A percentile compares a stretch with the other conserved stretches of the same genome.
These are phyloP conservation scores for Echinometra lucunter DNA, from an alignment of 53 echinoderm and acorn worm species.

Conservation along the genomic window DNA sequence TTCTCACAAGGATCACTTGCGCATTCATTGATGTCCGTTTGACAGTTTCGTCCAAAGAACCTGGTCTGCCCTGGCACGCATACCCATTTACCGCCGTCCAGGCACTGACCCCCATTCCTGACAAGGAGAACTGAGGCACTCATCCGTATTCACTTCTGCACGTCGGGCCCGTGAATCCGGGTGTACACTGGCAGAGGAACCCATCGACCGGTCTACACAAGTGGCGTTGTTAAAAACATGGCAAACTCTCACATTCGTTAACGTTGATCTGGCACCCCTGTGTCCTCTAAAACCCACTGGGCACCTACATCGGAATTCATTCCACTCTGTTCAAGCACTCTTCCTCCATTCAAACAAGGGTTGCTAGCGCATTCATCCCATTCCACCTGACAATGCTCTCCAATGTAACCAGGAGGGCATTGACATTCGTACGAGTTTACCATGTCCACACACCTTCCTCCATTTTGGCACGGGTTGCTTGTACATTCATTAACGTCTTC, in stretches of 20 bases:
- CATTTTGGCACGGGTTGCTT: conserved; percentile 79
- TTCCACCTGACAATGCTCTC: conserved; percentile 80
- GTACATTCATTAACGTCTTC: conserved; percentile 84
- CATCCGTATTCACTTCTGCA: conserved; percentile 82
- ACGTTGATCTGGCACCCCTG: conserved; percentile 79
- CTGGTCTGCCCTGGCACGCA: conserved; percentile 86
- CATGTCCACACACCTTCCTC: conserved; percentile 77
- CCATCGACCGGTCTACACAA: conserved; percentile 76
- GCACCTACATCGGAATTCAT: conserved; percentile 79
- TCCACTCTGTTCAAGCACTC: conserved; percentile 76
- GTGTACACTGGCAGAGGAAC: conserved; percentile 79
- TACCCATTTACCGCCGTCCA: conserved; percentile 83
- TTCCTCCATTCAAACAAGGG: conserved; percentile 79
- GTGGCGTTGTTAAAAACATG: conserved; percentile 79
- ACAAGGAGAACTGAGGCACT: conserved; percentile 88
- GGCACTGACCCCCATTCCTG: conserved; percentile 85
- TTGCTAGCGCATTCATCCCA: conserved; percentile 81
- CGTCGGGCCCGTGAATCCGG: conserved; percentile 79
- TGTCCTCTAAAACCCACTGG: conserved; percentile 75
- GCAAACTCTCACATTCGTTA: conserved; percentile 83
- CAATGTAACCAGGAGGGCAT: conserved; percentile 82
- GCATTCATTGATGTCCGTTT: conserved; percentile 87
- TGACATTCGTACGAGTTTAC: conserved; percentile 80
- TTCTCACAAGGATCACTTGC: conserved; percentile 82
- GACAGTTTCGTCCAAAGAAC: conserved; percentile 80